Conservation (phyloP, 2,888 invertebrate genomes). For the Erebia palarica region DNA sequence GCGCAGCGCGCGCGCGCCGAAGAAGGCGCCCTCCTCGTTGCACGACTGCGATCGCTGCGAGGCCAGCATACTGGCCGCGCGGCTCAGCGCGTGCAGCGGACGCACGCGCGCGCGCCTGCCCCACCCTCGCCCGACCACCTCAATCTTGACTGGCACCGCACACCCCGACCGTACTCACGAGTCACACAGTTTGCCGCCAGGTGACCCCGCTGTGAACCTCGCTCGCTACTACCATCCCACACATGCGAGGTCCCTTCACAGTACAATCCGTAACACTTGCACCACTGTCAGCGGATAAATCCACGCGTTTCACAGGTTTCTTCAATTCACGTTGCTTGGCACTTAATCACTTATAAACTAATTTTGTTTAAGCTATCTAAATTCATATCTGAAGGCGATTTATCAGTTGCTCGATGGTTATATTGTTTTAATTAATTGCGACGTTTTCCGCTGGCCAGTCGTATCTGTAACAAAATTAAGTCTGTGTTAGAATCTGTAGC, state of each 20-base stretch:
- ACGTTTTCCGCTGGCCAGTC: slow-evolving; percentile 48
- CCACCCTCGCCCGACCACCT: slow-evolving; percentile 79
- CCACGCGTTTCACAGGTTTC: neutral
- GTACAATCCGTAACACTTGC: neutral
- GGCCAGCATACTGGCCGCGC: slow-evolving; percentile 78
- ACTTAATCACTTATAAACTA: slow-evolving; percentile 61
- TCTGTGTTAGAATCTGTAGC: neutral
- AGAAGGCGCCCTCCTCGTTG: slow-evolving; percentile 81
- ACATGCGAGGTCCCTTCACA: neutral
- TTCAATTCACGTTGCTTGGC: slow-evolving; percentile 46
- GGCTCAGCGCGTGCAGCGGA: slow-evolving; percentile 74
- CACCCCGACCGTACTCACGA: neutral
- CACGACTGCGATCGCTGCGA: slow-evolving; percentile 81
- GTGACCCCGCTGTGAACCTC: neutral
- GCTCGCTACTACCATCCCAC: slow-evolving; percentile 3
- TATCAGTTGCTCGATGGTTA: slow-evolving; percentile 61
- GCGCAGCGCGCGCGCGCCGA: slow-evolving; percentile 80
- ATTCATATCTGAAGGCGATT: slow-evolving; percentile 71
- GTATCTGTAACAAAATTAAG: slow-evolving; percentile 69
- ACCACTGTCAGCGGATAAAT: slow-evolving; percentile 17
- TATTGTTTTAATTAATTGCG: slow-evolving; percentile 47
- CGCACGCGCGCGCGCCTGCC: slow-evolving; percentile 81
- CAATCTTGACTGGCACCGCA: slow-evolving; percentile 44
- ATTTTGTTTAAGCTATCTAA: slow-evolving; percentile 59
- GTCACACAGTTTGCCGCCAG: neutral